A percentile compares a stretch with the other conserved stretches of the same genome.
Evolutionary conservation across 2,113 vertebrate genomes (phyloP).

Genomic region (Poecilia latipinna): DNA sequence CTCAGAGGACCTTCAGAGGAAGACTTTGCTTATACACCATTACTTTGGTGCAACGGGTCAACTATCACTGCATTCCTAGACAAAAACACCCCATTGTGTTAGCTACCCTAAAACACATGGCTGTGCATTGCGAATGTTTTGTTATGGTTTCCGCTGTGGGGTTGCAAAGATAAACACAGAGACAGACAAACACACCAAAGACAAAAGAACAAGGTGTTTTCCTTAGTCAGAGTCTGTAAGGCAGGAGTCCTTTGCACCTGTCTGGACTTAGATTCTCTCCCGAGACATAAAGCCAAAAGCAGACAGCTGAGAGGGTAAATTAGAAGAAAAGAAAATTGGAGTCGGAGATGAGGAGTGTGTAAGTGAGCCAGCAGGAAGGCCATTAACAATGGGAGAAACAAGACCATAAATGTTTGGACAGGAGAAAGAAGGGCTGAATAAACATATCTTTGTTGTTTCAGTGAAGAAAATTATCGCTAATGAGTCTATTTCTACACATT

Average conservation of each 20-base stretch:
- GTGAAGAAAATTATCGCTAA: slow-evolving; percentile 22
- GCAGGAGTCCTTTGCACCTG: slow-evolving; percentile 68
- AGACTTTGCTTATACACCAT: slow-evolving; percentile 41
- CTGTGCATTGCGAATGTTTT: slow-evolving; percentile 36
- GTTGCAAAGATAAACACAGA: slow-evolving; percentile 39
- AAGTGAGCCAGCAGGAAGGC: slow-evolving; percentile 19
- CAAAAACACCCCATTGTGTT: slow-evolving; percentile 60
- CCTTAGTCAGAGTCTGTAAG: slow-evolving; percentile 40
- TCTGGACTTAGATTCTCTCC: slow-evolving; percentile 64
- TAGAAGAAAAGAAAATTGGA: slow-evolving; percentile 29
- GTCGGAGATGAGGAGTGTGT: slow-evolving; percentile 8
- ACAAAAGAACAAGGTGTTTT: slow-evolving; percentile 34
- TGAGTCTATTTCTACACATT: slow-evolving; percentile 38
- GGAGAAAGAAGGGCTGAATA: slow-evolving; percentile 36
- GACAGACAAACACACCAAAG: slow-evolving; percentile 26
- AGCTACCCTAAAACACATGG: slow-evolving; percentile 60
- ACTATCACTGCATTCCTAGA: slow-evolving; percentile 44
- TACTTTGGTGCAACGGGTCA: slow-evolving; percentile 65
- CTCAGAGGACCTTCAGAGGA: slow-evolving; percentile 14
- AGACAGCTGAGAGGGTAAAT: slow-evolving; percentile 42
- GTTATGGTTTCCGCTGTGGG: slow-evolving; percentile 61
- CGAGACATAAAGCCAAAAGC: slow-evolving; percentile 19
- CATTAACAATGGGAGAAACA: slow-evolving; percentile 20
- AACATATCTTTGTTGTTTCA: not conserved
- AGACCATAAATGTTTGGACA: slow-evolving; percentile 40